A percentile compares a stretch with the other conserved stretches of the same genome.
These are phyloP conservation scores for Clitarchus hookeri DNA, from an alignment of 2,888 invertebrate species.

Conservation along the genomic window DNA sequence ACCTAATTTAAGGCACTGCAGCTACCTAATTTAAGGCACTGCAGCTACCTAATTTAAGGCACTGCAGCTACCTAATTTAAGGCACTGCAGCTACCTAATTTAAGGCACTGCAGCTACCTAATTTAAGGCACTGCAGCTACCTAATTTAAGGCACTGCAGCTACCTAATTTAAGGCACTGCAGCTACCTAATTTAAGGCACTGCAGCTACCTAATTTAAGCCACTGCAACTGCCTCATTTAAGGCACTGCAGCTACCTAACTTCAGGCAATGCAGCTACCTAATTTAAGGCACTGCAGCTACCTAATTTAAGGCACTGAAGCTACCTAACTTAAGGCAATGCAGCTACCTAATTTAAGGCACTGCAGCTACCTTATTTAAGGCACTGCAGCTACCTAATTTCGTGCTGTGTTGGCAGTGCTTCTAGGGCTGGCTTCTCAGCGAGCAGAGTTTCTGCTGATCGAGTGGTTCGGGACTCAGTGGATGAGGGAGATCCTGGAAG, in stretches of 20 bases:
- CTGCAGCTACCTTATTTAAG: no score
- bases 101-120: no score
- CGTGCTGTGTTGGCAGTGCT: conserved; percentile 65
- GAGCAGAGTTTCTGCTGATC: conserved; percentile 80
- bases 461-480: conserved; percentile 79
- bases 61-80: not conserved
- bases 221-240: no score
- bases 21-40: not conserved
- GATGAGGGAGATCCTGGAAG: conserved; percentile 73
- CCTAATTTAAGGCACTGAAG: not conserved
- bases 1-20: not conserved
- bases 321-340: no score
- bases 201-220: not conserved
- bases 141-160: not conserved
- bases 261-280: no score
- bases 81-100: not conserved
- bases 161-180: not conserved
- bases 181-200: not conserved
- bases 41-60: not conserved
- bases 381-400: not conserved
- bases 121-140: not conserved
- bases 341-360: not conserved
- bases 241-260: no score
- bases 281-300: no score
- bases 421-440: conserved; percentile 90